Evolutionary conservation across 2,888 invertebrate species (phyloP), one percentile per base, ranked within the genome.

Genomic region (Hypsopygia costalis): DNA sequence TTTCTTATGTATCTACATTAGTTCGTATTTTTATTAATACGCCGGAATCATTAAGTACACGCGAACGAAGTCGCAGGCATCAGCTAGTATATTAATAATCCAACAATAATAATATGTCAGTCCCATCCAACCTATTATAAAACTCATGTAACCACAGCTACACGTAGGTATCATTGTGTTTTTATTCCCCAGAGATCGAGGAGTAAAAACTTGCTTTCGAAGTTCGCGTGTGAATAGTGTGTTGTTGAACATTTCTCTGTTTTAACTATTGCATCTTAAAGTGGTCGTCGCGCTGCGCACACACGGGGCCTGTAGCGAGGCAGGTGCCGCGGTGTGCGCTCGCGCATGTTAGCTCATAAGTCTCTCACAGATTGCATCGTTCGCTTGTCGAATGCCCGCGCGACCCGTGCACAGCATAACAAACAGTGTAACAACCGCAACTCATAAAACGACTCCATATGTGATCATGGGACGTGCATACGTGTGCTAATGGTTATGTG

Each of bases 361-460:
- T 66, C 68, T 63, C 61, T 62, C 68, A 66, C 60, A 67, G 62
- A 71, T 72, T 74, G 73, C 77, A 71, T 67, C 62, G 69, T 62
- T 58, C 69, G 62, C 61, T 67, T 64, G 68, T 69, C 73, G 67
- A 74, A 76, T 73, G 69, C 71, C 69, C 65, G 64, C 64, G 62
- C 65, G 64, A 59, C 58, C 50, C 74, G 78, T 76, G 80, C 51
- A 46, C 42, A 59, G 87, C 76, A 86, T 88, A 80, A 66, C 66
- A 79, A 81, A 70, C 61, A 75, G 70, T 68, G 58, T 67, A 60
- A 57, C 57, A 61, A 71, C 64, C 67, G 63, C 62, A 59, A 59
- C 63, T 70, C 71, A 75, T 70, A 68, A 71, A 74, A 78, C 69
- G 56, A 55, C 54, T 62, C 83, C 85, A 66, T 83, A 78, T 69